A percentile compares a stretch with the other conserved stretches of the same genome.
Conservation (phyloP, 2,113 vertebrate species). For the Gracilinanus agilis region DNA sequence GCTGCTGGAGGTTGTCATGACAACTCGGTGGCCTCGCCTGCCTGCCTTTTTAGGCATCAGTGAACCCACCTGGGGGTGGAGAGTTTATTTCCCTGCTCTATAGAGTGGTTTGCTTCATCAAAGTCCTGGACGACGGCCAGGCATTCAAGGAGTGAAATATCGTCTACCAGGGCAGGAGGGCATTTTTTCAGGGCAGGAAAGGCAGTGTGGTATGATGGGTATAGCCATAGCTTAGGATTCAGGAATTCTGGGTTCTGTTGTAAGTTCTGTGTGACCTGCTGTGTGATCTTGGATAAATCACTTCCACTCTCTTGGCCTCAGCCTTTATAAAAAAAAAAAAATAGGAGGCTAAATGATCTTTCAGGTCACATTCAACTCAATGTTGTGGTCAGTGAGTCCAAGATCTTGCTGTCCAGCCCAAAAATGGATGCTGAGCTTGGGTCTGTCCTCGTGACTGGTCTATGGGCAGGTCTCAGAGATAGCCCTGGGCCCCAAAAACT, state of each 20-base stretch:
- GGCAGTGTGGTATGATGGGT: not conserved
- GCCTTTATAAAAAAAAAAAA: not conserved
- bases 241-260: not conserved
- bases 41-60: not conserved
- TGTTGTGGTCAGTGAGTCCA: not conserved
- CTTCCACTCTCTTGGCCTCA: not conserved
- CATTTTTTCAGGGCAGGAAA: not conserved
- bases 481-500: not conserved
- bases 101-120: conserved; percentile 15
- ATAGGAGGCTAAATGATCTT: not conserved
- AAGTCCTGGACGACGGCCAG: not conserved
- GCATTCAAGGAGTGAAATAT: not conserved
- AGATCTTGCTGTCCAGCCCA: not conserved
- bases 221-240: not conserved
- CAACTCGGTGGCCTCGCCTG: not conserved
- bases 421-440: not conserved
- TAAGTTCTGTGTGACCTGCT: not conserved
- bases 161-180: not conserved
- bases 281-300: not conserved
- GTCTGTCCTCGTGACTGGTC: not conserved
- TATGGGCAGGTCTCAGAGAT: not conserved
- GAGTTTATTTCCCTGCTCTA: not conserved
- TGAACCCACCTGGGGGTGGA: not conserved
- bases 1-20: not conserved
- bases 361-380: not conserved